A percentile compares a stretch with the other conserved stretches of the same genome.
Evolutionary conservation across 2,888 invertebrate genomes (phyloP).

Genomic region (Digitonthophagus gazella): DNA sequence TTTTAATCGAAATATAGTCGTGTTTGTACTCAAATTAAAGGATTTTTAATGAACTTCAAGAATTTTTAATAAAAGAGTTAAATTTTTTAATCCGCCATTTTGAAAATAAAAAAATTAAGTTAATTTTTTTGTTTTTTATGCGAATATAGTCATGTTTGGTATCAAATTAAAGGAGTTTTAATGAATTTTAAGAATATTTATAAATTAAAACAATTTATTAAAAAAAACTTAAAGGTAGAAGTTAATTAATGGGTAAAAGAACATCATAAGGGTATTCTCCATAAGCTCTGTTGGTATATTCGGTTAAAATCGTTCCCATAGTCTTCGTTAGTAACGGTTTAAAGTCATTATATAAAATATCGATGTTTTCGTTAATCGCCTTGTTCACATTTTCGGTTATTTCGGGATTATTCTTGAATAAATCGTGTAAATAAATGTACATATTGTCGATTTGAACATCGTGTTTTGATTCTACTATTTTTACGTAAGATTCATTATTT

Average conservation of each 20-base stretch:
- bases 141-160: too few species aligned
- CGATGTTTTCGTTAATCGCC: constrained; percentile 45
- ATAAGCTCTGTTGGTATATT: constrained; percentile 22
- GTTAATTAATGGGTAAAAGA: constrained; percentile 16
- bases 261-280: constrained; percentile 19
- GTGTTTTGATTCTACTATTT: constrained; percentile 2
- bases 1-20: too few species aligned
- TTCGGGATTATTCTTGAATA: constrained; percentile 39
- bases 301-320: constrained; percentile 5
- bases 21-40: too few species aligned
- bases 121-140: too few species aligned
- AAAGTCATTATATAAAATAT: constrained; percentile 27
- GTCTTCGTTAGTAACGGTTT: constrained; percentile 18
- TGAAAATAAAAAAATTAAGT: too few species aligned
- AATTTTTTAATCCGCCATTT: too few species aligned
- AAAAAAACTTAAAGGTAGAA: neutral
- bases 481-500: constrained; percentile 17
- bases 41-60: too few species aligned
- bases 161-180: too few species aligned
- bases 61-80: too few species aligned
- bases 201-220: neutral
- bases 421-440: constrained; percentile 37
- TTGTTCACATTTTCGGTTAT: constrained; percentile 44
- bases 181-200: too few species aligned
- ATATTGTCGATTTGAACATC: constrained; percentile 34